Evolutionary conservation across 1,140 invertebrate genomes (phyloP).

Genomic region (Ganaspis sp.): DNA sequence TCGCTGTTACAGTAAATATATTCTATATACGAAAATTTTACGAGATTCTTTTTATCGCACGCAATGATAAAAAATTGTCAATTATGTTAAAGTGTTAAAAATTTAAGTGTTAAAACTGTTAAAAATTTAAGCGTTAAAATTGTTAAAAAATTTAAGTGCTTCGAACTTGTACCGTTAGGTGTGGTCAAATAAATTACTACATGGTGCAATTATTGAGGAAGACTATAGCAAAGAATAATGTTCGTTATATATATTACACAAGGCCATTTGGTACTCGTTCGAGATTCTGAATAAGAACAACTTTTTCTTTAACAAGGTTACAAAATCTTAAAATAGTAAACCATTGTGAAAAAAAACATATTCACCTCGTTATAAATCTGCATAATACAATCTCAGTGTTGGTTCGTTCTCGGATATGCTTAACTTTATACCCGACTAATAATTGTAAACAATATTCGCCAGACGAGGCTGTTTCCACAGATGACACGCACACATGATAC

Average conservation of each 20-base stretch:
- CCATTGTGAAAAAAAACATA: not conserved
- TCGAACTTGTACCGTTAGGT: too few relatives aligned
- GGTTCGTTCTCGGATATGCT: not conserved
- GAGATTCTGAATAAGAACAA: conserved; percentile 2
- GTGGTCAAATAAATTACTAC: too few relatives aligned
- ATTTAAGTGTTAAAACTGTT: too few relatives aligned
- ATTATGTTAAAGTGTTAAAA: too few relatives aligned
- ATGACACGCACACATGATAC: conserved; percentile 1
- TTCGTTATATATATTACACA: not conserved
- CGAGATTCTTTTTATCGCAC: too few relatives aligned
- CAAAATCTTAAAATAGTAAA: conserved; percentile 10
- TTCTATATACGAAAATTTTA: too few relatives aligned
- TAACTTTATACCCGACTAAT: conserved; percentile 16
- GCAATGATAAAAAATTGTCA: too few relatives aligned
- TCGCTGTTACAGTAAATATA: too few relatives aligned
- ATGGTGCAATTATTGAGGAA: too few relatives aligned
- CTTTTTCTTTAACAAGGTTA: conserved; percentile 10
- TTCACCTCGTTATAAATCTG: conserved; percentile 24
- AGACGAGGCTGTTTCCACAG: conserved; percentile 15
- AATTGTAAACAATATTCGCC: conserved; percentile 23
- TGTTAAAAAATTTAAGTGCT: too few relatives aligned
- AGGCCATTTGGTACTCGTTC: not conserved
- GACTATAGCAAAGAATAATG: not conserved
- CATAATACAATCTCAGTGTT: conserved; percentile 14
- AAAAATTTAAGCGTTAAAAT: too few relatives aligned